Evolutionary conservation across 1,140 invertebrate genomes (phyloP), one percentile per base, ranked within the genome.

Genomic region (Belonocnema kinseyi): DNA sequence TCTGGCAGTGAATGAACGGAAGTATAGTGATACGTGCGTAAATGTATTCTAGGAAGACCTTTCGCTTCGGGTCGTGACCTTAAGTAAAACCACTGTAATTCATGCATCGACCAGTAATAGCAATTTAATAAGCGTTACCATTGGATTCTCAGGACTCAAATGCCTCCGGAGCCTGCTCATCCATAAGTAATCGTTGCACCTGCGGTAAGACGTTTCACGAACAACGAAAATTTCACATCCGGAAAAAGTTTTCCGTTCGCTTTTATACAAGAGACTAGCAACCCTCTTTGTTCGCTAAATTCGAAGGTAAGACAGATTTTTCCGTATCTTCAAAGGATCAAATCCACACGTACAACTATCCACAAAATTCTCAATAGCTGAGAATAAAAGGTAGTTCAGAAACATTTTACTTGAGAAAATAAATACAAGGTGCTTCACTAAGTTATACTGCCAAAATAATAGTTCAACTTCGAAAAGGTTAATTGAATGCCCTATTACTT

Each of bases 61-160:
- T 66, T 66, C 26, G 58, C 11, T 40, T 56, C n/a, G 56, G 33
- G 58, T 66, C 58, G 26, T n/a, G 58, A 66, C 58, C 58, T 26
- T 33, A 66, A 10, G 21, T 66, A 66, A 66, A 66, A 66, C 56
- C 58, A 66, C 58, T 66, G 58, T 40, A 66, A 66, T 66, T 26
- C 26, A 66, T 66, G 58, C 33, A 66, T 33, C 58, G 26, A 26
- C 10, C 58, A 74, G 74, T 75, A 77, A 85, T 79, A 79, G 82
- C 78, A 80, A 77, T 85, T 87, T 82, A 84, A 87, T 83, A 85
- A 85, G 82, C 79, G 77, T 81, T 77, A 79, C 77, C 66, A 78
- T 81, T 76, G 50, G 53, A 14, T 26, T 54, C 51, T 75, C 58
- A 76, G 58, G 58, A 40, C 12, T 40, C 17, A 71, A 74, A 54